Conservation (phyloP, 2,113 vertebrate species). For the Cebidichthys violaceus region DNA sequence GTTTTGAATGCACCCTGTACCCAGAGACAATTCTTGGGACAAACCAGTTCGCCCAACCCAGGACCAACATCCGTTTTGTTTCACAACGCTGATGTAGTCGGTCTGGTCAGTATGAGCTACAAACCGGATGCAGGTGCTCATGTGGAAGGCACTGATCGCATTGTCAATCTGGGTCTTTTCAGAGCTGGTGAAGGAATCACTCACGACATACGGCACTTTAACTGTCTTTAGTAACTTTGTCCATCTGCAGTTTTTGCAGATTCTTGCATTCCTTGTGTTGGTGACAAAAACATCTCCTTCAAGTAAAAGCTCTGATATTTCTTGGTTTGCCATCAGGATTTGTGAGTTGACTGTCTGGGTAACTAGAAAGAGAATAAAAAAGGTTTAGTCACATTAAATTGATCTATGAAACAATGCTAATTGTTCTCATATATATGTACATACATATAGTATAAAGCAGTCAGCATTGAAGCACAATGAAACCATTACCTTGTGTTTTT, state of each 20-base stretch:
- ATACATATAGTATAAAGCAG: too few relatives aligned
- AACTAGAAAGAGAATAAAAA: background rate
- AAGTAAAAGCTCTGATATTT: accelerated
- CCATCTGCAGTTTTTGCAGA: conserved; percentile 1
- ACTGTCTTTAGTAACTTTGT: background rate
- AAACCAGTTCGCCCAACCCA: background rate
- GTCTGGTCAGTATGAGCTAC: background rate
- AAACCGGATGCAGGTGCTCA: conserved; percentile 22
- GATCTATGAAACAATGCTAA: background rate
- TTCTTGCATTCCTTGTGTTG: background rate
- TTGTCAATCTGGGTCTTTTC: accelerated
- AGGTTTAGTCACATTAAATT: background rate
- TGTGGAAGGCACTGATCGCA: background rate
- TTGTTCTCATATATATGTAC: too few relatives aligned
- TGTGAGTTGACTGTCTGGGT: background rate
- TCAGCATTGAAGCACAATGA: background rate
- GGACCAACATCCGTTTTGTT: background rate
- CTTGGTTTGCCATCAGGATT: background rate
- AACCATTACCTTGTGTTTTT: background rate
- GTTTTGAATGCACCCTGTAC: background rate
- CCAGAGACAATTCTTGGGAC: background rate
- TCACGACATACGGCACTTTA: background rate
- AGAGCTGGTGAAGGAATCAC: background rate
- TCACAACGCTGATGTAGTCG: conserved; percentile 17
- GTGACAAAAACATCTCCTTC: background rate